Base-by-base conservation (phyloP, 2,113 vertebrate genomes). In the Corydoras maculifer region DNA sequence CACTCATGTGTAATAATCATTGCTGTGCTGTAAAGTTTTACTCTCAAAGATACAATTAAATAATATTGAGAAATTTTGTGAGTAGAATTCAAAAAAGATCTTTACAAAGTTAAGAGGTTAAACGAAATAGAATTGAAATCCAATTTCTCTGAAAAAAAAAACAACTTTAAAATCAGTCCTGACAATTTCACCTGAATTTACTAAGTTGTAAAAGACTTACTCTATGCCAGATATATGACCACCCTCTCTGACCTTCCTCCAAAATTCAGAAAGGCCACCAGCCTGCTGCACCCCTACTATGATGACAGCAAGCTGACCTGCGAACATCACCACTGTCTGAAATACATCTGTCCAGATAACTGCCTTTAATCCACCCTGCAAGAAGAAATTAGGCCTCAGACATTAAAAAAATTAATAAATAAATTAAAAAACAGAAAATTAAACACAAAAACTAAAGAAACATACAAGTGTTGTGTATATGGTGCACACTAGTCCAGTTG, bases 281-380 rank as follows among this genome's bases (percentile, higher is more conserved):
- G 92, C 86, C 67, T 88, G 86, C 65, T 65, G 77, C 0, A 94
- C 83, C 0, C 94, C 94, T 59, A 98, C 93, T 48, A 91, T 86
- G 63, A 97, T 92, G 79, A 98, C 93, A 0, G 91, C 90, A 77
- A 90, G 81, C 89, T 98, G 94, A 74, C 79, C 90, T 3, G 84
- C 83, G 61, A 94, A 93, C 93, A 94, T 94, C 80, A 94, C 90
- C 15, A 89, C 6, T 0, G 93, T 92, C 88, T 94, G 93, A 72
- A 94, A 91, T 60, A 94, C 93, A 53, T 94, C 93, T 0, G 93
- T 93, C 93, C 93, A 94, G 82, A 94, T 92, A 67, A 94, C 93
- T 0, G 93, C 93, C 80, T 94, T 94, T 77, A 94, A 82, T 1
- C 93, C 93, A 2, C 93, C 93, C 93, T 94, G 82, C 10, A 3